Evolutionary conservation across 2,888 invertebrate genomes (phyloP).

Genomic region (Neoaliturus tenellus): DNA sequence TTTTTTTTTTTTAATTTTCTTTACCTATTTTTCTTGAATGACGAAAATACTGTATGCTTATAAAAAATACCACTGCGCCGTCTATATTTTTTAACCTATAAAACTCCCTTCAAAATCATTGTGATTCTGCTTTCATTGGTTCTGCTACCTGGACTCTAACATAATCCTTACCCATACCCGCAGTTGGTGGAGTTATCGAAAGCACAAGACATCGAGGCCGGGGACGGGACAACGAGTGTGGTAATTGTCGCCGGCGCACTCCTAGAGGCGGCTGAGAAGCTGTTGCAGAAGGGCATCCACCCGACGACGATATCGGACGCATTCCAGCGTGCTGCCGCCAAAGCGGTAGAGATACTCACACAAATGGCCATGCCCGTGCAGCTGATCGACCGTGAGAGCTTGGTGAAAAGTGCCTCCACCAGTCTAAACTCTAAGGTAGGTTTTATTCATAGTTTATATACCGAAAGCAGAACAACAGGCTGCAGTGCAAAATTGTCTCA

Average conservation of each 20-base stretch:
- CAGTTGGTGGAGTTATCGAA: conserved; percentile 98
- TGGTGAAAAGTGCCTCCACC: conserved; percentile 97
- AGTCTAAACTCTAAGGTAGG: conserved; percentile 97
- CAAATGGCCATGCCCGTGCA: conserved; percentile 92
- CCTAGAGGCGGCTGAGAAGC: conserved; percentile 94
- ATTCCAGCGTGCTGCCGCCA: conserved; percentile 90
- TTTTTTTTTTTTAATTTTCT: no score
- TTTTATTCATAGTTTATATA: no score
- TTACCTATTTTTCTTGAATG: no score
- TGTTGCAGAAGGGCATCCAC: conserved; percentile 94
- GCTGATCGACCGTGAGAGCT: conserved; percentile 88
- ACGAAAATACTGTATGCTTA: no score
- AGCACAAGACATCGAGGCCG: conserved; percentile 99
- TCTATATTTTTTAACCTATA: no score
- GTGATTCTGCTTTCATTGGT: no score
- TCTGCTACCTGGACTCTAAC: no score
- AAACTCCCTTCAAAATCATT: no score
- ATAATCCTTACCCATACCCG: background rate
- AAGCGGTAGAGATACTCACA: conserved; percentile 86
- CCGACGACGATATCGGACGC: conserved; percentile 98
- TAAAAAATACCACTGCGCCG: no score
- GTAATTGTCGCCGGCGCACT: conserved; percentile 98
- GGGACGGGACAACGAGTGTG: conserved; percentile 99
- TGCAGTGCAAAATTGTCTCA: no score
- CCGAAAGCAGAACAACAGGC: no score